phyloP scores from a whole-genome alignment of 2,888 invertebrate genomes.

The Drosophila monieri region DNA sequence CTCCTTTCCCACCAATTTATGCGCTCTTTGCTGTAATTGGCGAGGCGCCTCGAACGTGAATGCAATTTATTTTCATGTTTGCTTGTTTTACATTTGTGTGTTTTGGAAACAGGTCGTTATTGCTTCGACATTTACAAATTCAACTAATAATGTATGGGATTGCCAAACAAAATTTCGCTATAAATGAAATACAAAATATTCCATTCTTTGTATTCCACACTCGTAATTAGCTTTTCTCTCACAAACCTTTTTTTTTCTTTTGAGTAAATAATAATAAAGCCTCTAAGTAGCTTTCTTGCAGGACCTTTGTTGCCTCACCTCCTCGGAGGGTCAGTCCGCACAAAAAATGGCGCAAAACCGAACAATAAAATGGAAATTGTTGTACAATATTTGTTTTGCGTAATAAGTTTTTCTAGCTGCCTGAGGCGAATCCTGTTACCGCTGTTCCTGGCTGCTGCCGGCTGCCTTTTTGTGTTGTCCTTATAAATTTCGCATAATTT shows the following conservation, averaged over 20 bases:
- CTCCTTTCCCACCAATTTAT: slow-evolving; percentile 44
- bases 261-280: slow-evolving; percentile 1
- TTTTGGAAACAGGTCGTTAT: slow-evolving; percentile 26
- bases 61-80: slow-evolving; percentile 28
- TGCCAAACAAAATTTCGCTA: no score
- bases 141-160: not conserved
- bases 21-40: slow-evolving; percentile 44
- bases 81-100: slow-evolving; percentile 29
- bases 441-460: slow-evolving; percentile 11
- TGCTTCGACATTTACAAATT: not conserved
- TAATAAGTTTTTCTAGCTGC: slow-evolving; percentile 65
- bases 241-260: not conserved
- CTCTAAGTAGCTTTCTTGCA: slow-evolving; percentile 20
- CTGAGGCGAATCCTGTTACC: slow-evolving; percentile 32
- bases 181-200: no score
- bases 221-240: no score
- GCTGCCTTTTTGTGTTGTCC: slow-evolving; percentile 64
- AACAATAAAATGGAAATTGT: slow-evolving; percentile 56
- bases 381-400: slow-evolving; percentile 69
- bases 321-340: slow-evolving; percentile 12
- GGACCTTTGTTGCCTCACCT: slow-evolving; percentile 16
- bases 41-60: slow-evolving; percentile 31
- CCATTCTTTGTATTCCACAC: no score
- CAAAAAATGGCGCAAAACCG: slow-evolving; percentile 12
- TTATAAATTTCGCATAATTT: slow-evolving; percentile 76